A percentile compares a stretch with the other conserved stretches of the same genome.
Conservation (phyloP, 2,888 invertebrate genomes). For the Leptinotarsa juncta region DNA sequence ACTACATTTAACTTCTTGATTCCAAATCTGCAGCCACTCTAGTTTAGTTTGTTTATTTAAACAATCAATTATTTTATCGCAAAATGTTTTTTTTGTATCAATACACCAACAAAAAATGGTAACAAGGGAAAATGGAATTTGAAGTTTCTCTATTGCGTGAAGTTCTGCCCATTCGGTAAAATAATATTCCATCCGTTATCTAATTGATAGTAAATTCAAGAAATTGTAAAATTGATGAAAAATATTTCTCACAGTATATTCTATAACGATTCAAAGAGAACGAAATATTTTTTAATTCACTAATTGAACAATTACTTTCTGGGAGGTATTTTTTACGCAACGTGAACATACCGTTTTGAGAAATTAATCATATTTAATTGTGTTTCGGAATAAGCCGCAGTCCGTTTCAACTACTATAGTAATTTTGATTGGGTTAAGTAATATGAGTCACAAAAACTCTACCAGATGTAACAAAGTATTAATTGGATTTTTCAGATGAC, state of each 20-base stretch:
- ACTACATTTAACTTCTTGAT: too few relatives aligned
- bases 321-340: conserved; percentile 57
- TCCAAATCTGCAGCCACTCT: too few relatives aligned
- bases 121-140: background rate
- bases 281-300: conserved; percentile 48
- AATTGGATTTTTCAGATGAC: conserved; percentile 20
- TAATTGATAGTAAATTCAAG: too few relatives aligned
- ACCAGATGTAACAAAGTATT: background rate
- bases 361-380: conserved; percentile 54
- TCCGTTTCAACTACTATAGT: conserved; percentile 41
- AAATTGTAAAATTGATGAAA: too few relatives aligned
- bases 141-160: too few relatives aligned
- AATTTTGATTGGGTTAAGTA: conserved; percentile 45
- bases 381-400: conserved; percentile 36
- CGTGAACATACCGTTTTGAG: conserved; percentile 41
- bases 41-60: too few relatives aligned
- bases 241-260: too few relatives aligned
- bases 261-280: conserved; percentile 25
- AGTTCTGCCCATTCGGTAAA: background rate
- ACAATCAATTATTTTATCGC: too few relatives aligned
- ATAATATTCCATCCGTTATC: background rate
- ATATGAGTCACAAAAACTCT: conserved; percentile 45
- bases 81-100: too few relatives aligned
- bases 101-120: too few relatives aligned
- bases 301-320: conserved; percentile 58